Evolutionary conservation across 2,888 invertebrate species (phyloP).

Genomic region (Hetaerina titia): DNA sequence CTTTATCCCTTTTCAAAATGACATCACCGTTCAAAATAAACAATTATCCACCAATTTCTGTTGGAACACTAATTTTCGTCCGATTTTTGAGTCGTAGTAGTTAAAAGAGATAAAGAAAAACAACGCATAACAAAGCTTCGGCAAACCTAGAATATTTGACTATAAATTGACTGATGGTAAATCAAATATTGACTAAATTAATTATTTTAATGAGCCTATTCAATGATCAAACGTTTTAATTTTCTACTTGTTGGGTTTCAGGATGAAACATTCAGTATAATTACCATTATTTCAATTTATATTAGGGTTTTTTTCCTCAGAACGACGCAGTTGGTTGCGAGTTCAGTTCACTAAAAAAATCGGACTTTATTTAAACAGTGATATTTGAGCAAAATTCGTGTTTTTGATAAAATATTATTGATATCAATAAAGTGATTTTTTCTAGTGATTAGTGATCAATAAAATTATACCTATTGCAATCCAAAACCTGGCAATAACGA

Average conservation of each 20-base stretch:
- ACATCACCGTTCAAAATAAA: neutral
- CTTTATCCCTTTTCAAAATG: neutral
- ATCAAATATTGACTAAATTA: neutral
- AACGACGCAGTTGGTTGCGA: too few species aligned
- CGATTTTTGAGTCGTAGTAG: neutral
- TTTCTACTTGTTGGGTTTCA: too few species aligned
- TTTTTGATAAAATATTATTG: neutral
- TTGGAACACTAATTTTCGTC: neutral
- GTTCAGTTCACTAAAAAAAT: too few species aligned
- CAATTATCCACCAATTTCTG: neutral
- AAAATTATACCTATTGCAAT: too few species aligned
- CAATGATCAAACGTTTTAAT: neutral
- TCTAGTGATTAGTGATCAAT: too few species aligned
- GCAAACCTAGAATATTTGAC: neutral
- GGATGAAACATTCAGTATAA: too few species aligned
- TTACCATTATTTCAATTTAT: too few species aligned
- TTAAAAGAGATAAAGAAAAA: neutral
- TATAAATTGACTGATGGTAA: neutral
- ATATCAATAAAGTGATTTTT: neutral
- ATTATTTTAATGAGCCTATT: neutral
- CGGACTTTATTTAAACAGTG: neutral
- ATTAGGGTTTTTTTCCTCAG: too few species aligned
- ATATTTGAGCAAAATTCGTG: neutral
- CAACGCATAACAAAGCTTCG: neutral
- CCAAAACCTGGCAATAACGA: too few species aligned